Percentiles rank a stretch among this genome's conserved stretches.
Conservation (phyloP, 2,888 invertebrate genomes). For the Spodoptera littoralis region DNA sequence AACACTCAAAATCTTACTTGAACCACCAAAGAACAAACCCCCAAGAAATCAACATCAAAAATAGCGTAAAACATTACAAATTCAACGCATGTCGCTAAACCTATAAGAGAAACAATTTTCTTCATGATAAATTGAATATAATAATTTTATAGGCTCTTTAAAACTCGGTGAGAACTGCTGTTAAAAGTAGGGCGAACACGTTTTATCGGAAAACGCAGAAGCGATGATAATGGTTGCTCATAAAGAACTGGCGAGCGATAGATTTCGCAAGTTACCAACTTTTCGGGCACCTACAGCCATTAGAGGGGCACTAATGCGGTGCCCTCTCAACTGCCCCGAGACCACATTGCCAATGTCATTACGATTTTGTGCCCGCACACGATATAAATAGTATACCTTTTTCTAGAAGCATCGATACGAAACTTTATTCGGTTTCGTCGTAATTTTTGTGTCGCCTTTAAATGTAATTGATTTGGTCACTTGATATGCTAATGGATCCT, state of each 20-base stretch:
- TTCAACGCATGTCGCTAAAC: constrained; percentile 37
- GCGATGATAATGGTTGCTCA: constrained; percentile 86
- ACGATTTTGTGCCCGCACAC: constrained; percentile 54
- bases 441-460: constrained; percentile 32
- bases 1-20: too few species aligned
- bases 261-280: constrained; percentile 86
- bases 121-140: constrained; percentile 76
- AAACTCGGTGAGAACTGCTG: constrained; percentile 78
- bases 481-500: too few species aligned
- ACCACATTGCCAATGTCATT: constrained; percentile 68
- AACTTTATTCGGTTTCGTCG: constrained; percentile 34
- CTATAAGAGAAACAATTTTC: constrained; percentile 58
- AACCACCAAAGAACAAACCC: neutral
- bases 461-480: too few species aligned
- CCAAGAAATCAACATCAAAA: constrained; percentile 8
- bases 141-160: constrained; percentile 80
- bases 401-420: constrained; percentile 22
- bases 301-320: constrained; percentile 81
- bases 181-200: constrained; percentile 84
- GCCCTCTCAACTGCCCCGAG: constrained; percentile 65
- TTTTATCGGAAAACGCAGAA: constrained; percentile 85
- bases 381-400: constrained; percentile 37
- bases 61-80: constrained; percentile 12
- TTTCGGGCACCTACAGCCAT: constrained; percentile 81
- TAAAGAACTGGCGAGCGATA: constrained; percentile 86